Percentiles rank a stretch among this genome's conserved stretches.
Conservation (phyloP, 1,140 invertebrate species). For the Penaeus japonicus region DNA sequence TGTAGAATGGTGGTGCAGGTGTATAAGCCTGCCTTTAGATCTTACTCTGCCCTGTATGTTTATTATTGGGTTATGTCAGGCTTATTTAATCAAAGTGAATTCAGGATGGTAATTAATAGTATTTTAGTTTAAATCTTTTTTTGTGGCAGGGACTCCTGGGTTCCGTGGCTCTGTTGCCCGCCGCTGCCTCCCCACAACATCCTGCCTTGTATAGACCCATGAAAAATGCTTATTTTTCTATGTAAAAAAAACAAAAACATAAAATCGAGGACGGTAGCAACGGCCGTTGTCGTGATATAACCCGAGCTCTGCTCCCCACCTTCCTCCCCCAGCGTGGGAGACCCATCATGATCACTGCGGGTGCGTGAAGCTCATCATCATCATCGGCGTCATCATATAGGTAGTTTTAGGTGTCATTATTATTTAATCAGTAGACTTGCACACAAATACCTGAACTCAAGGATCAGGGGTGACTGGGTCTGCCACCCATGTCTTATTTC, state of each 20-base stretch:
- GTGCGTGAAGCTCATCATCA: constrained; percentile 38
- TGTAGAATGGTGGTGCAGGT: not conserved
- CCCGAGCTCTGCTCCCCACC: constrained; percentile 30
- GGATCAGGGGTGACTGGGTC: constrained; percentile 10
- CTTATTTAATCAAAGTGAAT: too few species aligned
- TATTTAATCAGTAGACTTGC: constrained; percentile 54
- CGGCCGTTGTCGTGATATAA: constrained; percentile 32
- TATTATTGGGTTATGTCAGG: too few species aligned
- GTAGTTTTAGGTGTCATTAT: constrained; percentile 56
- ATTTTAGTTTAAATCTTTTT: too few species aligned
- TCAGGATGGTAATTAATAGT: too few species aligned
- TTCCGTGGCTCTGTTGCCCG: constrained; percentile 29
- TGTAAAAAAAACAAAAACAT: constrained; percentile 34
- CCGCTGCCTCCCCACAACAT: constrained; percentile 27
- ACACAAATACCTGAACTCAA: constrained; percentile 50
- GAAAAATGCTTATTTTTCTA: constrained; percentile 55
- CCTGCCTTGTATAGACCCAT: constrained; percentile 54
- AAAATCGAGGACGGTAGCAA: constrained; percentile 29
- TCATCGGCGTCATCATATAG: constrained; percentile 39
- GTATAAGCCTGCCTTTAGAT: not conserved
- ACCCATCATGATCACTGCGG: constrained; percentile 32
- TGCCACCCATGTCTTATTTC: constrained; percentile 41
- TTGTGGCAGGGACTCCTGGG: constrained; percentile 6
- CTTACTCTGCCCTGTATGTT: not conserved
- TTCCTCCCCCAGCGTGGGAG: constrained; percentile 14